Conservation (phyloP, 1,140 invertebrate species). For the Lamellibrachia luymesi region DNA sequence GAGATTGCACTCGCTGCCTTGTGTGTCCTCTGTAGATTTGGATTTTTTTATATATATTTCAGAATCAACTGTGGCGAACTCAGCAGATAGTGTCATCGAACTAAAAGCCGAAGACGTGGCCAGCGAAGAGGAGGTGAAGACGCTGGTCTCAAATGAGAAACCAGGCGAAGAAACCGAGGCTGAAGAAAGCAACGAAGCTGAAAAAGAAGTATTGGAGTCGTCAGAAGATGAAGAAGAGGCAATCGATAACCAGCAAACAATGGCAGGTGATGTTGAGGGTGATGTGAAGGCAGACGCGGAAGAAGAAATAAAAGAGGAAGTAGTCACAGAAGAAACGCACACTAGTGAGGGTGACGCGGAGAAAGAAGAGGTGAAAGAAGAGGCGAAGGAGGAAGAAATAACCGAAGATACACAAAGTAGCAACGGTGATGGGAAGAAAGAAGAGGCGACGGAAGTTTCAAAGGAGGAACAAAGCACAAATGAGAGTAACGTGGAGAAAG, state of each 20-base stretch:
- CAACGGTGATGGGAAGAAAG: too few relatives aligned
- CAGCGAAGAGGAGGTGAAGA: background rate
- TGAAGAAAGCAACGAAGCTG: background rate
- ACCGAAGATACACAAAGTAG: too few relatives aligned
- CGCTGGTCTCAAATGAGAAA: background rate
- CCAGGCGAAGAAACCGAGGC: background rate
- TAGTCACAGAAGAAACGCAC: background rate
- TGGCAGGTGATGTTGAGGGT: too few relatives aligned
- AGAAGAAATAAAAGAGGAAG: background rate
- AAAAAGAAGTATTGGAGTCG: background rate
- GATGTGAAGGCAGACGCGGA: background rate
- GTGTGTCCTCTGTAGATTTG: too few relatives aligned
- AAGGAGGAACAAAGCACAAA: background rate
- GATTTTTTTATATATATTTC: background rate
- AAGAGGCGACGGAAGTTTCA: background rate
- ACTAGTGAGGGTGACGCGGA: background rate
- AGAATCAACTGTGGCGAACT: background rate
- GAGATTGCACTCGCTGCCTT: too few relatives aligned
- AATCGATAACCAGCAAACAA: background rate
- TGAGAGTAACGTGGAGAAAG: background rate
- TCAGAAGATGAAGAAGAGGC: background rate
- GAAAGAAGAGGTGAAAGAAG: background rate
- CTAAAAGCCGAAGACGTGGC: background rate
- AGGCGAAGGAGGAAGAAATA: background rate
- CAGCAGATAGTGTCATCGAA: background rate